Evolutionary conservation across 2,113 vertebrate genomes (phyloP).

Genomic region (Herpailurus yagouaroundi): DNA sequence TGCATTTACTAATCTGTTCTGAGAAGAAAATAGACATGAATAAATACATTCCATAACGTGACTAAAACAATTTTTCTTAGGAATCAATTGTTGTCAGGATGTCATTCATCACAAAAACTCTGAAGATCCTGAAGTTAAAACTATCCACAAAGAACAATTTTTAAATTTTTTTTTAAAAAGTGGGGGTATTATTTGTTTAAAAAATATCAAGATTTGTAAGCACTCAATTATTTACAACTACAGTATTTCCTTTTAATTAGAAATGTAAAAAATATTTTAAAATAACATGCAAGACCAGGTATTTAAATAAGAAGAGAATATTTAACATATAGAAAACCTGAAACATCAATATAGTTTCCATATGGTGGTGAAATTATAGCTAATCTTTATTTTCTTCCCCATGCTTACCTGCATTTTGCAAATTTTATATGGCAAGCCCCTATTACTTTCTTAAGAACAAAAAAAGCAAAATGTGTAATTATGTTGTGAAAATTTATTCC

Average conservation of each 20-base stretch:
- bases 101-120: background rate
- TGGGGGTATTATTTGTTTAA: background rate
- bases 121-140: background rate
- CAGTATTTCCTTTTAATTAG: slow-evolving; percentile 25
- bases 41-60: background rate
- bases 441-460: background rate
- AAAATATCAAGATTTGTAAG: background rate
- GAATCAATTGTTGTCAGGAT: background rate
- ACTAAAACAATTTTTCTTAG: slow-evolving; percentile 9
- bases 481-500: background rate
- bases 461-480: background rate
- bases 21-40: slow-evolving; percentile 40
- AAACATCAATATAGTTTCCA: background rate
- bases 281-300: background rate
- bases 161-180: background rate
- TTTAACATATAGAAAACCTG: background rate
- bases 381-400: background rate
- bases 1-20: background rate
- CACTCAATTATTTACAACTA: background rate
- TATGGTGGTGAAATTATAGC: background rate
- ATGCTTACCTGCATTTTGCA: background rate
- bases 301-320: background rate
- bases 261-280: background rate
- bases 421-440: background rate
- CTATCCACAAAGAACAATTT: background rate